Base-by-base conservation (phyloP, 2,113 vertebrate species). In the Lepidothrix coronata region DNA sequence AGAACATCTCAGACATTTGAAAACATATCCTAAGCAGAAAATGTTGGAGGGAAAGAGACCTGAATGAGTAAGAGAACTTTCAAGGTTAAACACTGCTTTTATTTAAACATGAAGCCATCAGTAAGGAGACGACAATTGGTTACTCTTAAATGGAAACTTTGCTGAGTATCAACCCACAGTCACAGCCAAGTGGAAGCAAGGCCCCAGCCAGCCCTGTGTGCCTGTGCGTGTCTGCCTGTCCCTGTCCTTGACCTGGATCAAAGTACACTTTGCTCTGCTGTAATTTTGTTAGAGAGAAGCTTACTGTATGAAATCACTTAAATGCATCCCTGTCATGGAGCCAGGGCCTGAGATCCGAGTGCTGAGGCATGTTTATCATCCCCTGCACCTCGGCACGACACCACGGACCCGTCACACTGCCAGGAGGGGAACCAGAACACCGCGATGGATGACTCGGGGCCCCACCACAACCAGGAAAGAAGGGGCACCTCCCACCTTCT, bases 361-460 rank as follows among this genome's bases (percentile, higher is more conserved):
- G 18, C 68, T 48, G 76, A 48, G 74, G 73, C 44, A 30, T 5
- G 10, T 70, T 57, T 31, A 39, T 8, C 48, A 30, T 19, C 57
- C 83, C 28, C 72, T 8, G 14, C 73, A 48, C 68, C 91, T 52
- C 2, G 0, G 57, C 68, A 8, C 0, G 0, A 16, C 6, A 37
- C 19, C 66, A 7, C 0, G 1, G 8, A 6, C 12, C 1, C 2
- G 39, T 39, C 65, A 2, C 4, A 2, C 4, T 4, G 15, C 14
- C 14, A 20, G 15, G 2, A 78, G 78, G 59, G 24, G 61, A 62
- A 62, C 25, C 8, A 0, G 5, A 57, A 19, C 51, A 1, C 28
- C 12, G 2, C 19, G 15, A 59, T 9, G 54, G 30, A 33, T 35
- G 67, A 73, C 67, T 83, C 62, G 4, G 55, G 14, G 49, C 61